Conservation (phyloP, 2,797 vertebrate species). For the Brachymystax lenok region DNA sequence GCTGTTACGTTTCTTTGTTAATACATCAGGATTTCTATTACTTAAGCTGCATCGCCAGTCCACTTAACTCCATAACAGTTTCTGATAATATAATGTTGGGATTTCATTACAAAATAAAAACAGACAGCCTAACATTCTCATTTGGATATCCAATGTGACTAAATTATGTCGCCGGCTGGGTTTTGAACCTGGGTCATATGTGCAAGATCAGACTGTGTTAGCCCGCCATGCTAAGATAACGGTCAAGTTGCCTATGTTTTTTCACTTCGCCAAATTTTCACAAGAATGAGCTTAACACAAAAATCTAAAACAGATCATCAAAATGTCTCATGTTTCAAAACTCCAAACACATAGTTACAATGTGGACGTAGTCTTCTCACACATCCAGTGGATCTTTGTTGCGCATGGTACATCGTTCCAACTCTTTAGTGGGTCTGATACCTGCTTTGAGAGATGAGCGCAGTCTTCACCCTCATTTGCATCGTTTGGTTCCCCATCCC, state of each 20-base stretch:
- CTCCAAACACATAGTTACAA: not conserved
- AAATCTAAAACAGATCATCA: not conserved
- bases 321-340: not conserved
- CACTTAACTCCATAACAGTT: no score
- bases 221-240: no score
- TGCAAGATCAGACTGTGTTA: no score
- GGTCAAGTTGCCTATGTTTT: not conserved
- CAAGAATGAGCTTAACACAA: not conserved
- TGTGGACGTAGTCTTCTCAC: not conserved
- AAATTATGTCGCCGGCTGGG: no score
- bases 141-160: no score
- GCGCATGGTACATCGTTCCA: constrained; percentile 63
- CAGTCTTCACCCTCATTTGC: constrained; percentile 57
- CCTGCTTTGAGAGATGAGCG: constrained; percentile 54
- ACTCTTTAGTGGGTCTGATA: not conserved
- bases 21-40: no score
- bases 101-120: no score
- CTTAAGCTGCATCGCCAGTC: no score
- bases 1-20: no score
- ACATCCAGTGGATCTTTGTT: not conserved
- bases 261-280: not conserved
- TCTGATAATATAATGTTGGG: no score
- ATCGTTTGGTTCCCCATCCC: constrained; percentile 62
- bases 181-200: no score
- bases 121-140: no score